Percentiles rank a stretch among this genome's conserved stretches.
These are phyloP conservation scores for Tyria jacobaeae DNA, from an alignment of 2,888 invertebrate species.

Conservation along the genomic window DNA sequence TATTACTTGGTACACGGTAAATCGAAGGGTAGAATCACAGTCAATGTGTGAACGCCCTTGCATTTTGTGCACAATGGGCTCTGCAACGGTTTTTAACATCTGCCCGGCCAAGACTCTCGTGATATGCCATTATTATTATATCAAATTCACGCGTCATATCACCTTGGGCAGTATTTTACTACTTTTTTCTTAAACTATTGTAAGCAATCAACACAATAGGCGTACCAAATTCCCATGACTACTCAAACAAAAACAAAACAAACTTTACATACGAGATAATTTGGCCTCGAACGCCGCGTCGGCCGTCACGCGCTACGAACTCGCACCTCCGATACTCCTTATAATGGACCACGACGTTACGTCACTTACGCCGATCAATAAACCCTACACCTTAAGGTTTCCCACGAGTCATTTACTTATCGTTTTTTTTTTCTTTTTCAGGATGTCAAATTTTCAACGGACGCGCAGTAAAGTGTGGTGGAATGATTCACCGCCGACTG, in stretches of 20 bases:
- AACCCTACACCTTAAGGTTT: slow-evolving; percentile 62
- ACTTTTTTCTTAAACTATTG: slow-evolving; percentile 54
- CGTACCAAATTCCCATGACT: slow-evolving; percentile 69
- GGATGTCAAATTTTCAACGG: slow-evolving; percentile 89
- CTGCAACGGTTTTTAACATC: slow-evolving; percentile 85
- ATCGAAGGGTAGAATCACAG: slow-evolving; percentile 78
- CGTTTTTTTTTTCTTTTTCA: slow-evolving; percentile 73
- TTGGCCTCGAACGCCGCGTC: slow-evolving; percentile 59
- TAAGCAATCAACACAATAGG: slow-evolving; percentile 59
- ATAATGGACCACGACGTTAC: slow-evolving; percentile 79
- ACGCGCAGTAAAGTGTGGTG: slow-evolving; percentile 90
- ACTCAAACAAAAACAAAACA: slow-evolving; percentile 63
- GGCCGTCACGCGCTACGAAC: slow-evolving; percentile 71
- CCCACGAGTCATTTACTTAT: slow-evolving; percentile 70
- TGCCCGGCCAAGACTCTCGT: slow-evolving; percentile 63
- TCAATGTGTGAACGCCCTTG: slow-evolving; percentile 67
- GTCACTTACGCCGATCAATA: slow-evolving; percentile 79
- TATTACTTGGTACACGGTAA: slow-evolving; percentile 30
- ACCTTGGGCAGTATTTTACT: slow-evolving; percentile 44
- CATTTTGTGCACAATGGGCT: slow-evolving; percentile 73
- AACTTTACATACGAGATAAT: slow-evolving; percentile 64
- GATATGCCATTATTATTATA: slow-evolving; percentile 63
- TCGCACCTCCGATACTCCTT: slow-evolving; percentile 67
- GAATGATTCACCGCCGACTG: slow-evolving; percentile 82
- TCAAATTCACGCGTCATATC: slow-evolving; percentile 41